These are phyloP conservation scores for Caenorhabditis tropicalis DNA, from an alignment of 1,140 invertebrate genomes.

Conservation along the genomic window DNA sequence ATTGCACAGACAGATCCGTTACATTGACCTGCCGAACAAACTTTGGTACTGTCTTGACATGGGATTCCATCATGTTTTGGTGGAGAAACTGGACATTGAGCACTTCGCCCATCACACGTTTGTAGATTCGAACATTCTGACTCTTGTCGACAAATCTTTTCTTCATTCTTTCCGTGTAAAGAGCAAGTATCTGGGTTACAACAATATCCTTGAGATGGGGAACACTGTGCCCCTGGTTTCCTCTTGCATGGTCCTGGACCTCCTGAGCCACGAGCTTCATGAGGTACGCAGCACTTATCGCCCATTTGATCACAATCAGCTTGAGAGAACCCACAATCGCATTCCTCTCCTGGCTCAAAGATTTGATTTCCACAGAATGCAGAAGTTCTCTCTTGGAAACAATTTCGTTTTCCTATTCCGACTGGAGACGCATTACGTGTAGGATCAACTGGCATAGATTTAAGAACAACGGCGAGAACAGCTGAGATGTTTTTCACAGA, in stretches of 20 bases:
- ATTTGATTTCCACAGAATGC: constrained; percentile 99
- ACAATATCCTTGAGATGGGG: constrained; percentile 94
- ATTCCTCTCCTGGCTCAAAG: constrained; percentile 92
- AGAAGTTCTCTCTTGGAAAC: constrained; percentile 87
- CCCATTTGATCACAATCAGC: constrained; percentile 81
- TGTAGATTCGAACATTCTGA: constrained; percentile 64
- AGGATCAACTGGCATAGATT: constrained; percentile 66
- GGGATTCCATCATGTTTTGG: constrained; percentile 82
- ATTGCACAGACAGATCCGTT: constrained; percentile 91
- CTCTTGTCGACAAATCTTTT: constrained; percentile 66
- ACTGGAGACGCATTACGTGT: constrained; percentile 75
- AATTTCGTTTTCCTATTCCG: constrained; percentile 89
- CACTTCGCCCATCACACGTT: constrained; percentile 78
- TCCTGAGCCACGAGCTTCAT: constrained; percentile 56
- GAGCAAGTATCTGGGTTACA: constrained; percentile 82
- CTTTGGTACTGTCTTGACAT: constrained; percentile 74
- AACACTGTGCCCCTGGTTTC: constrained; percentile 81
- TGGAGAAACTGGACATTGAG: constrained; percentile 81
- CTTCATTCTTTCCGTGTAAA: constrained; percentile 78
- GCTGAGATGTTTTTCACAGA: constrained; percentile 92
- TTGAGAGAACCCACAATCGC: constrained; percentile 88
- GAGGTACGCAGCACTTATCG: constrained; percentile 87
- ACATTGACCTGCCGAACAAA: constrained; percentile 89
- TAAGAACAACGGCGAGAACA: constrained; percentile 80
- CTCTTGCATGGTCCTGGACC: constrained; percentile 81